These are phyloP conservation scores for Apocheima hispidaria DNA, from an alignment of 2,888 invertebrate species.

Conservation along the genomic window DNA sequence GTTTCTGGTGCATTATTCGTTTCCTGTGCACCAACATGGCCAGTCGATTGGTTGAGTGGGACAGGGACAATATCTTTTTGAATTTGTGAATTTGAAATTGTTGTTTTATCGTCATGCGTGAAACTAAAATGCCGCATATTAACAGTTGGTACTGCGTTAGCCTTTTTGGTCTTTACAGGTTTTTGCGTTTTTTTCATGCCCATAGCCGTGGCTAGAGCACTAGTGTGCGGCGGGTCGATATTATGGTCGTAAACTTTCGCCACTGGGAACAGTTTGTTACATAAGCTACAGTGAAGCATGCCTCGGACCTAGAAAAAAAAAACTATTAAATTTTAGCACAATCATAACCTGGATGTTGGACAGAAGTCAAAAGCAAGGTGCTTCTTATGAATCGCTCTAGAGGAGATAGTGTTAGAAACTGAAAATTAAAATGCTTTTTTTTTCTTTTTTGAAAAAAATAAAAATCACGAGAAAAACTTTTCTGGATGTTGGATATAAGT, in stretches of 20 bases:
- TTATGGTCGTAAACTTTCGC: conserved; percentile 23
- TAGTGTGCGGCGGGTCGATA: conserved; percentile 16
- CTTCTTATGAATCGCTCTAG: too few relatives aligned
- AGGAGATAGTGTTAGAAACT: too few relatives aligned
- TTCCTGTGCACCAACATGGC: background rate
- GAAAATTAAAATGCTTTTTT: too few relatives aligned
- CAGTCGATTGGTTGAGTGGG: background rate
- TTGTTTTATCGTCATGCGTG: background rate
- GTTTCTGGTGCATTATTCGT: background rate
- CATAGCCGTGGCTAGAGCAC: conserved; percentile 29
- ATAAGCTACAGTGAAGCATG: conserved; percentile 34
- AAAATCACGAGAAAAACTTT: too few relatives aligned
- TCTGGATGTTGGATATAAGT: too few relatives aligned
- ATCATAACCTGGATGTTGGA: too few relatives aligned
- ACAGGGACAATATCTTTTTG: background rate
- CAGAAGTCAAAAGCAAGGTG: too few relatives aligned
- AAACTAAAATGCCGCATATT: too few relatives aligned
- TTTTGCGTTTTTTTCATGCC: conserved; percentile 29
- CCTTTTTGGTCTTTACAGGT: background rate
- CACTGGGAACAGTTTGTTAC: conserved; percentile 23
- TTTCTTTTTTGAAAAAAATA: too few relatives aligned
- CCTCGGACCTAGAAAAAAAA: conserved; percentile 34
- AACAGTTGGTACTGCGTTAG: background rate
- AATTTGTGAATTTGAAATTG: background rate
- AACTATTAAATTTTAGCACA: background rate